Percentiles rank a stretch among this genome's conserved stretches.
These are phyloP conservation scores for Muraenolepis orangiensis DNA, from an alignment of 2,797 vertebrate genomes.

Conservation along the genomic window DNA sequence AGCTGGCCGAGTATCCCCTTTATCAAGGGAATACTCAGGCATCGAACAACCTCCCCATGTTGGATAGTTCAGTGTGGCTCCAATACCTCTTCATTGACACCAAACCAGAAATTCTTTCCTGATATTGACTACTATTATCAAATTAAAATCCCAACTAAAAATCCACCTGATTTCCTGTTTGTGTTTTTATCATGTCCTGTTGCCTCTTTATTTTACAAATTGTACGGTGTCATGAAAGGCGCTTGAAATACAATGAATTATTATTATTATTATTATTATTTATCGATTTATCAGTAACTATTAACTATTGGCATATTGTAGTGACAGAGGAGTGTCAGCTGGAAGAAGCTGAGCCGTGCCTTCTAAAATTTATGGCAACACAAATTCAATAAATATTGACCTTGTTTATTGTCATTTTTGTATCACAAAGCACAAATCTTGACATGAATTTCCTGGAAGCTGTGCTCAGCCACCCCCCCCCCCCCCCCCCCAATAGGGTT, in stretches of 20 bases:
- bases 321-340: not conserved
- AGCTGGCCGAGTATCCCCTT: too few species aligned
- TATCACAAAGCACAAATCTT: too few species aligned
- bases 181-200: too few species aligned
- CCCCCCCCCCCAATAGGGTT: too few species aligned
- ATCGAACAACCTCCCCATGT: too few species aligned
- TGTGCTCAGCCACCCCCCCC: not conserved
- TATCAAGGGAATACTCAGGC: too few species aligned
- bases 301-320: not conserved
- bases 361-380: not conserved
- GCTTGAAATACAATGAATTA: too few species aligned
- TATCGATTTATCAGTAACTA: not conserved
- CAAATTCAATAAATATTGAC: not conserved
- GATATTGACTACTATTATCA: not conserved
- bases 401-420: too few species aligned
- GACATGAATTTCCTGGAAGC: not conserved
- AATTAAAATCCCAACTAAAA: too few species aligned
- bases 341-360: not conserved
- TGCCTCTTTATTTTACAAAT: too few species aligned
- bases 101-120: not conserved
- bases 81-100: not conserved
- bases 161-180: too few species aligned
- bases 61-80: not conserved
- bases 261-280: not conserved
- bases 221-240: too few species aligned